Evolutionary conservation across 92 coral and sea anemone genomes (phyloP), one percentile per base, ranked within the genome.

Genomic region (Zoanthus sociatus): DNA sequence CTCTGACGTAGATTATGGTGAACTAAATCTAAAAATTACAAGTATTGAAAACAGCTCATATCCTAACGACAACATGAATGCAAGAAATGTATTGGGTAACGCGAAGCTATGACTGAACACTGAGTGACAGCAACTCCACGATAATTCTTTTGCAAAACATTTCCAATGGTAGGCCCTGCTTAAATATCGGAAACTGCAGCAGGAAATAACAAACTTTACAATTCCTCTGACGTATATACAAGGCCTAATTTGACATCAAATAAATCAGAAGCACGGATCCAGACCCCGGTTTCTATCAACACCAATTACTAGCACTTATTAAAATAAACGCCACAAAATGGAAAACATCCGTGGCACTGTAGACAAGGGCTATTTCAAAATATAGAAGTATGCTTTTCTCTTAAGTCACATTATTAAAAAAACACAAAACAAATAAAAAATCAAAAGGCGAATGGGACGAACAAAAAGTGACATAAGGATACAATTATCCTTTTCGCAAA

Each of bases 151-250:
- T 11, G 12, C 55, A 50, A 50, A 50, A 7, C 9, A 50, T 50
- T 7, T 1, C 9, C 55, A 50, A 11, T 50, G 26, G 26, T 26
- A 50, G 10, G 55, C 10, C 1, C 12, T 50, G 55, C 55, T 50
- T 7, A 50, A 11, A 50, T 76, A 50, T 5, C 26, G 26, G 61
- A 50, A 42, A 51, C 21, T 42, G 18, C 63, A 9, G 9, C 69
- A 63, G 69, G 69, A 63, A 63, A 63, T 63, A 31, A 17, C 8
- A 17, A 47, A 46, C 45, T 66, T 81, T 64, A 81, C 58, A 63
- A 47, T 81, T 81, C 73, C 85, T 46, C 44, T 67, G 85, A 81
- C 85, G 85, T 81, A 46, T 20, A 11, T 63, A 8, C 75, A 42
- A 47, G 78, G 30, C 72, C 13, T 37, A 11, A 5, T 60, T 64